Evolutionary conservation across 2,113 vertebrate genomes (phyloP), one percentile per base, ranked within the genome.

Genomic region (Neodon shergylaensis): DNA sequence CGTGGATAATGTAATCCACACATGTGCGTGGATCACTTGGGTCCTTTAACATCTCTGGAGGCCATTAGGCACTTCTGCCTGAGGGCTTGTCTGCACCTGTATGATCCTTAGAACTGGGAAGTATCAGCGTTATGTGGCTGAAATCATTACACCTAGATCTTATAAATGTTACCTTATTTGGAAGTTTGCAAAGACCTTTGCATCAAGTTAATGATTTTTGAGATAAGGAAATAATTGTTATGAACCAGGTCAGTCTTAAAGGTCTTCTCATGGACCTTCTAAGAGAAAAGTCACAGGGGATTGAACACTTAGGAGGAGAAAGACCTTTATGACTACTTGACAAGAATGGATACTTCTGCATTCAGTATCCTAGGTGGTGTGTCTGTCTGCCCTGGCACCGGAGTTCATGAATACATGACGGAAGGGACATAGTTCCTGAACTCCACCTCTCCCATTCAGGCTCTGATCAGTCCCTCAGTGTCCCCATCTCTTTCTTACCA

Each of bases 241-340:
- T 49, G 17, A 47, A 31, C 0, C 0, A 4, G 63, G 19, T 42
- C 39, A 0, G 14, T 19, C 63, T 66, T 63, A 7, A 17, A 4
- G 33, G 28, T 73, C n/a, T 0, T 33, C 36, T 26, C 31, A 0
- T 9, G 17, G 2, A 0, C 16, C 52, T 66, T 52, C 1, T 19
- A 13, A 54, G 54, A 33, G 39, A 24, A 19, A 70, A 73, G 24
- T 24, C 4, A 28, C 17, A 42, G 79, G 70, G 44, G 13, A 4
- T 2, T 21, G 24, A 81, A 47, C n/a, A 54, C 54, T 2, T 11
- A 6, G 42, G 72, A 79, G 54, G 22, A 22, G 36, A 63, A 65
- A n/a, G 13, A 52, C 22, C 0, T 5, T 0, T 70, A 39, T 78
- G 12, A 49, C 66, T 1, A 0, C 3, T 1, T 42, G 88, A 52